Percentiles rank a stretch among this genome's conserved stretches.
phyloP scores from a whole-genome alignment of 2,113 vertebrate species.

The Melierax canorus region DNA sequence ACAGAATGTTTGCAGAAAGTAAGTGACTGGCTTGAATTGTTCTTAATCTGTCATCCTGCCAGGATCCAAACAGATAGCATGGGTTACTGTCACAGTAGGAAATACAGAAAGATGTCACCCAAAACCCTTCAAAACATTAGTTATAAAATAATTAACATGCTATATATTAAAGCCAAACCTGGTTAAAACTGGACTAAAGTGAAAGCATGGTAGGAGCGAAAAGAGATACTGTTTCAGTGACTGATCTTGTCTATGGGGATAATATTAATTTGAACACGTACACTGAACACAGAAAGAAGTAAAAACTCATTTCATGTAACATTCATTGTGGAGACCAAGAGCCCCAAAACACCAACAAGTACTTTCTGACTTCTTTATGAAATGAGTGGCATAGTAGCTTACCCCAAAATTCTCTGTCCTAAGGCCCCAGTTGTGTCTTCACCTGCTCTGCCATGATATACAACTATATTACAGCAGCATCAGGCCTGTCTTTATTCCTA shows the following conservation, averaged over 20 bases:
- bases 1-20: slow-evolving; percentile 93
- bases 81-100: not conserved
- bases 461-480: not conserved
- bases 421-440: not conserved
- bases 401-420: not conserved
- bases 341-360: not conserved
- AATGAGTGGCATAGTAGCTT: not conserved
- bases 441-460: not conserved
- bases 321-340: not conserved
- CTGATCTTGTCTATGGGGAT: not conserved
- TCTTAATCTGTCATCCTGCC: not conserved
- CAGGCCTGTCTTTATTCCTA: not conserved
- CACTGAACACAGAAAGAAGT: not conserved
- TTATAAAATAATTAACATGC: not conserved
- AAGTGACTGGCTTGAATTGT: slow-evolving; percentile 1
- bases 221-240: not conserved
- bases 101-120: not conserved
- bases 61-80: not conserved
- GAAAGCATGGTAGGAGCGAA: not conserved
- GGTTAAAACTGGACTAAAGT: not conserved
- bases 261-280: not conserved
- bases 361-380: not conserved
- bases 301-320: not conserved
- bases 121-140: not conserved
- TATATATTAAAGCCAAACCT: not conserved